A percentile compares a stretch with the other conserved stretches of the same genome.
These are phyloP conservation scores for Patiria miniata DNA, from an alignment of 35 echinoderm and acorn worm species.

Conservation along the genomic window DNA sequence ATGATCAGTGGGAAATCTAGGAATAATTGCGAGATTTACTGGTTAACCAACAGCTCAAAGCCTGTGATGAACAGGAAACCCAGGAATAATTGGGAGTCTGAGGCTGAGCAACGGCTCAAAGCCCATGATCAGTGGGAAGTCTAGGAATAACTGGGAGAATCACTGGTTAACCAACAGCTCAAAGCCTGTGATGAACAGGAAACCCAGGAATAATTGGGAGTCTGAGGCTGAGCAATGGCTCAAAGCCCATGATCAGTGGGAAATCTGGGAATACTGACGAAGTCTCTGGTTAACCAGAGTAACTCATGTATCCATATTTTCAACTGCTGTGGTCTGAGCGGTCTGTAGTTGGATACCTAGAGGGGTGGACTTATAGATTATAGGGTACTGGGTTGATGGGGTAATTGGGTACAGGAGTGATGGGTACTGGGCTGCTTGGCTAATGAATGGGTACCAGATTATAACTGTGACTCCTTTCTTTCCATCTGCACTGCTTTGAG, in stretches of 20 bases:
- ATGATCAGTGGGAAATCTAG: slow-evolving; percentile 82
- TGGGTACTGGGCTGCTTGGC: no score
- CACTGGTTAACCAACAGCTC: no score
- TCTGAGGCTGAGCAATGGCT: slow-evolving; percentile 87
- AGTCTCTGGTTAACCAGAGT: no score
- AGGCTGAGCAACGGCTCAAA: slow-evolving; percentile 42
- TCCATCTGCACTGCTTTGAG: no score
- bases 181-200: not conserved
- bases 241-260: slow-evolving; percentile 91
- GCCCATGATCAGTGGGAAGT: slow-evolving; percentile 84
- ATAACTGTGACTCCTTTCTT: no score
- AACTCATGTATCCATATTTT: no score
- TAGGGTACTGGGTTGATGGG: not conserved
- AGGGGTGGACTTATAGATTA: slow-evolving; percentile 63
- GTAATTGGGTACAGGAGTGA: no score
- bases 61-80: not conserved
- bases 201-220: slow-evolving; percentile 12
- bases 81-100: not conserved
- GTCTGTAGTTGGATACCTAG: slow-evolving; percentile 49
- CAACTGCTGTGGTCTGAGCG: no score
- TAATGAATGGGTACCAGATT: no score
- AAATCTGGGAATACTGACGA: no score
- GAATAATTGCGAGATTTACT: not conserved
- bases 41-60: no score
- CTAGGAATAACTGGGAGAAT: slow-evolving; percentile 34